phyloP scores from a whole-genome alignment of 64 coral and sea anemone species.

The Montipora sp. region DNA sequence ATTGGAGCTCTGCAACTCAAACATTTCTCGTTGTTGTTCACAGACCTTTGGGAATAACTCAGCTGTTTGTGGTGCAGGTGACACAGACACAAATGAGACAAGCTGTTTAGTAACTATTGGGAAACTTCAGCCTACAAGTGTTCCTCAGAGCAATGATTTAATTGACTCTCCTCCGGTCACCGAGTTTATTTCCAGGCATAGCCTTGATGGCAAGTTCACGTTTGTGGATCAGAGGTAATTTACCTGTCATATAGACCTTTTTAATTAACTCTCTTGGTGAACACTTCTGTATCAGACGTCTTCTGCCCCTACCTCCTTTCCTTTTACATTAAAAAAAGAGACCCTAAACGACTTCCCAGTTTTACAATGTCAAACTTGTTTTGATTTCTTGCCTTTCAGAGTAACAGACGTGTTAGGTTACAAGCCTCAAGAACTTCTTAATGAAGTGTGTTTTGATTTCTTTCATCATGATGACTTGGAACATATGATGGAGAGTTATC shows the following conservation, averaged over 20 bases:
- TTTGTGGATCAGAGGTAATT: constrained; percentile 98
- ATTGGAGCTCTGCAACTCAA: neutral
- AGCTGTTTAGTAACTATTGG: constrained; percentile 94
- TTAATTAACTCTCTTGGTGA: neutral
- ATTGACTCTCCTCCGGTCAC: constrained; percentile 74
- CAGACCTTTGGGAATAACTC: constrained; percentile 29
- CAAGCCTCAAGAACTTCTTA: constrained; percentile 91
- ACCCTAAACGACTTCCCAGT: no score
- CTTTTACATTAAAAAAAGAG: no score
- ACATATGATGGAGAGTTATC: constrained; percentile 97
- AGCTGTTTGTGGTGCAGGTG: constrained; percentile 8
- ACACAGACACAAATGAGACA: constrained; percentile 54
- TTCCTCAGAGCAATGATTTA: constrained; percentile 81
- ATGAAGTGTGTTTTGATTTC: constrained; percentile 88
- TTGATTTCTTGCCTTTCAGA: constrained; percentile 28
- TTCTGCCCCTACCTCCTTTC: no score
- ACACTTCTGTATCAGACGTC: no score
- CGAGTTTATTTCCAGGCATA: constrained; percentile 95
- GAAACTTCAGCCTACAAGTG: constrained; percentile 87
- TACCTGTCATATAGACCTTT: neutral
- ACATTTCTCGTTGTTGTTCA: neutral
- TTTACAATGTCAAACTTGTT: no score
- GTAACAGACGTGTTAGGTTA: constrained; percentile 91
- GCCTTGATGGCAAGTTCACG: constrained; percentile 97
- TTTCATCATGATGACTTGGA: constrained; percentile 94